phyloP scores from a whole-genome alignment of 2,888 invertebrate species.

The Saturnia japonica region DNA sequence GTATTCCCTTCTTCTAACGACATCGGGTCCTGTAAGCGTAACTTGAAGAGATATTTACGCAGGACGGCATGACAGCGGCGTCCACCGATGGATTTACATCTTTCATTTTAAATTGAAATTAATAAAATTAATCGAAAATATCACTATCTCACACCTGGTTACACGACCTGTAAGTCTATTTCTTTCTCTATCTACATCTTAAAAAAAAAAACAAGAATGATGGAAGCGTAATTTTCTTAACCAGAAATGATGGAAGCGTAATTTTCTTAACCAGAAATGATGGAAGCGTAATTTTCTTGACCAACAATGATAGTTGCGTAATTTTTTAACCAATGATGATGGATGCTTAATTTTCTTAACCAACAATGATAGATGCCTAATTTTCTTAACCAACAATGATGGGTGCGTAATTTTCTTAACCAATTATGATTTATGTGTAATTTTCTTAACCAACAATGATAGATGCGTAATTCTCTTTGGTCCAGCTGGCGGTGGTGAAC shows the following conservation, averaged over 20 bases:
- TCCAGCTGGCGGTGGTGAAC: conserved; percentile 66
- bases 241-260: neutral
- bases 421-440: neutral
- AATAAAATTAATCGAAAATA: too few relatives aligned
- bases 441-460: neutral
- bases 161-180: too few relatives aligned
- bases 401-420: neutral
- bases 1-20: too few relatives aligned
- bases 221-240: neutral
- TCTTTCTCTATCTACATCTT: too few relatives aligned
- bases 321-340: neutral
- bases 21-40: too few relatives aligned
- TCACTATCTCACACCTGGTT: too few relatives aligned
- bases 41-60: too few relatives aligned
- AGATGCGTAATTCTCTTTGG: neutral
- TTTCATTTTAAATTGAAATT: too few relatives aligned
- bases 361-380: neutral
- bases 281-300: neutral
- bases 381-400: neutral
- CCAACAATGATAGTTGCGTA: neutral
- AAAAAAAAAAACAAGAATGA: too few relatives aligned
- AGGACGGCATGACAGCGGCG: too few relatives aligned
- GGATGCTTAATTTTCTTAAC: neutral
- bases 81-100: too few relatives aligned
- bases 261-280: neutral